Conservation (phyloP, 2,888 invertebrate genomes). For the Deroplatys truncata region DNA sequence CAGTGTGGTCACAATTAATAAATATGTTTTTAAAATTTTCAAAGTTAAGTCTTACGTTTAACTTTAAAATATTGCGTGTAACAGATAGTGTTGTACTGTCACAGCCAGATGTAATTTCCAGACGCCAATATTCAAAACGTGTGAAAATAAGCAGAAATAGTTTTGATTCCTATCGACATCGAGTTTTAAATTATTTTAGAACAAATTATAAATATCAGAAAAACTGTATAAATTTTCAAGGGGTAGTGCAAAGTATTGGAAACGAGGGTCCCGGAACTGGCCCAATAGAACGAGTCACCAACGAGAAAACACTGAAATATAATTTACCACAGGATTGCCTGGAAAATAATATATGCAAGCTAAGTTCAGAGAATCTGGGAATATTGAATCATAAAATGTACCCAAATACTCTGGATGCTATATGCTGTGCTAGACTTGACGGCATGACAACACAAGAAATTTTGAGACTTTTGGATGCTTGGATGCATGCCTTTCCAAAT, state of each 20-base stretch:
- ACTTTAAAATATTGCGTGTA: background rate
- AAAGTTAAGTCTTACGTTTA: background rate
- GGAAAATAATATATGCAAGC: background rate
- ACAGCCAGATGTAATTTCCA: background rate
- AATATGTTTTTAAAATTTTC: background rate
- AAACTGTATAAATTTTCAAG: background rate
- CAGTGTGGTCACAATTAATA: background rate
- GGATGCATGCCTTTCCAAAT: conserved; percentile 39
- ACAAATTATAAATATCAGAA: background rate
- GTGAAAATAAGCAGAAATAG: background rate
- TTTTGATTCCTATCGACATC: background rate
- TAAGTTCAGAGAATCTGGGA: background rate
- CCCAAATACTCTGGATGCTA: conserved; percentile 36
- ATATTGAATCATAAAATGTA: background rate
- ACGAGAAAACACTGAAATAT: background rate
- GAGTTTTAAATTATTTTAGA: background rate
- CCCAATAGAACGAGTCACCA: background rate
- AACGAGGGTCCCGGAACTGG: background rate
- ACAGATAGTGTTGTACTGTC: background rate
- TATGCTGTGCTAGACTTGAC: conserved; percentile 38
- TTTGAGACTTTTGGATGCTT: conserved; percentile 38
- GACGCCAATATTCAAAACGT: background rate
- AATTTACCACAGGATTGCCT: background rate
- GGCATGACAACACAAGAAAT: conserved; percentile 34
- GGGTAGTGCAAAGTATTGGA: background rate